Base-by-base conservation (phyloP, 2,113 vertebrate species). In the Corydoras maculifer region DNA sequence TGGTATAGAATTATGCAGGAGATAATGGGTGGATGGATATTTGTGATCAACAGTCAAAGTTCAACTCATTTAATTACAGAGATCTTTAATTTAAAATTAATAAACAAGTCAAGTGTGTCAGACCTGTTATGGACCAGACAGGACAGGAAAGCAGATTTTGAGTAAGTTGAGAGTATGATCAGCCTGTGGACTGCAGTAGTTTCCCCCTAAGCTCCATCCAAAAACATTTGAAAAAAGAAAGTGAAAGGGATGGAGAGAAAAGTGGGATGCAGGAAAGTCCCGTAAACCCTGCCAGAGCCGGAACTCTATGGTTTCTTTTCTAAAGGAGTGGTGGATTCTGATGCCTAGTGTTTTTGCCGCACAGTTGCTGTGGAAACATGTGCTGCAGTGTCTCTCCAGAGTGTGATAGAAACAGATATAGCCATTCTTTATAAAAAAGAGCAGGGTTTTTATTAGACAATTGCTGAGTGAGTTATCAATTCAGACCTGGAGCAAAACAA, bases 301-400 rank as follows among this genome's bases (percentile, higher is more conserved):
- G 72, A 71, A 69, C 29, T 63, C 72, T 58, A 72, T 58, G 18
- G 30, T 73, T 75, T 68, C 58, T 50, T 72, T 70, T 77, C 72
- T 72, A 64, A 72, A 77, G 72, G 62, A 69, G 71, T 65, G 43
- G 60, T 69, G 65, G 64, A 60, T 55, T 29, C 49, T 8, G 35
- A 43, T 43, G 35, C 35, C 35, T 43, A 43, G 35, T 43, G 35
- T 70, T 75, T 65, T 57, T 30, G 58, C 29, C 57, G 55, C 65
- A 55, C 75, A 35, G 75, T 80, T 80, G 72, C 75, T 67, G 63
- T 77, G 75, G 75, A 77, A 80, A 80, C 78, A 29, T 75, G 61
- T 66, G 67, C 76, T 68, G 68, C 70, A 76, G 74, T 59, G 31
- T 49, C 48, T 15, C 66, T 63, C 51, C 61, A 25, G 48, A 18